Evolutionary conservation across 2,113 vertebrate species (phyloP).

Genomic region (Columbina picui): DNA sequence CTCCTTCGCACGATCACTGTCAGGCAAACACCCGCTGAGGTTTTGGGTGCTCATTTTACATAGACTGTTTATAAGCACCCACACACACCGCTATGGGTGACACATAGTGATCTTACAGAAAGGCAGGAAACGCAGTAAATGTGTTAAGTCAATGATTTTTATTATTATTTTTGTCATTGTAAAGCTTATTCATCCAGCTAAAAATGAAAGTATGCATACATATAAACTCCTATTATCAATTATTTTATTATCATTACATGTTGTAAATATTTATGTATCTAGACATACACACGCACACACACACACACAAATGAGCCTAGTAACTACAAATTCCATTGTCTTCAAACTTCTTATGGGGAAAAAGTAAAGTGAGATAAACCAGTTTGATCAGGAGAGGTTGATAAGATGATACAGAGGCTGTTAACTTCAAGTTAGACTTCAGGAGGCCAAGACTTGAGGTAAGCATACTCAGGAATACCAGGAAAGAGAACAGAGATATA

Average conservation of each 20-base stretch:
- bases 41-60: not conserved
- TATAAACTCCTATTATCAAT: not conserved
- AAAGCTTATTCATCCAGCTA: not conserved
- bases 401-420: not conserved
- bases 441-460: not conserved
- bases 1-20: not conserved
- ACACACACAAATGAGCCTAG: not conserved
- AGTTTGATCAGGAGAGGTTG: not conserved
- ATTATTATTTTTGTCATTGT: not conserved
- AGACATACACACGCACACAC: too few species aligned
- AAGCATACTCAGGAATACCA: not conserved
- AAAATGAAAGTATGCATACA: not conserved
- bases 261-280: not conserved
- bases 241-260: not conserved
- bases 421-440: not conserved
- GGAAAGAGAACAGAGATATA: not conserved
- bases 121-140: not conserved
- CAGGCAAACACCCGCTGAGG: not conserved
- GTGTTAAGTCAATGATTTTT: not conserved
- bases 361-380: not conserved
- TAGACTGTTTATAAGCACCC: not conserved
- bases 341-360: not conserved
- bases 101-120: not conserved
- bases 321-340: not conserved
- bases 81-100: not conserved